These are phyloP conservation scores for Bombus consobrinus DNA, from an alignment of 1,140 invertebrate species.

Conservation along the genomic window DNA sequence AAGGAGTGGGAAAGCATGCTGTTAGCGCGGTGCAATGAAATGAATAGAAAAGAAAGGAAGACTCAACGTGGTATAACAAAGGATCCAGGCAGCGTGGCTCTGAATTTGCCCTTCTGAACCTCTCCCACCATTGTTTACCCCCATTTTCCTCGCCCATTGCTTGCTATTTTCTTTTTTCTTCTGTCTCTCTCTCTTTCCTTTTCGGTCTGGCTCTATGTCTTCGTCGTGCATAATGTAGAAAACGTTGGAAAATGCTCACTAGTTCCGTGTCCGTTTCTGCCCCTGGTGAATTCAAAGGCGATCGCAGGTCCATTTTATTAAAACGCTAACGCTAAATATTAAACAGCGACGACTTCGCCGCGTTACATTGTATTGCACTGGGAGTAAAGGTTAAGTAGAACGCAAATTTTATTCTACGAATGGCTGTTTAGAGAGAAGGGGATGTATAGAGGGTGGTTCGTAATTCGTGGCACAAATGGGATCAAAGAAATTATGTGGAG, in stretches of 20 bases:
- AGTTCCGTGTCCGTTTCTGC: constrained; percentile 3
- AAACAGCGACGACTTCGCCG: not conserved
- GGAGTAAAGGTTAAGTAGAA: not conserved
- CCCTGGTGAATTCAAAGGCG: constrained; percentile 31
- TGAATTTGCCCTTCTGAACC: constrained; percentile 46
- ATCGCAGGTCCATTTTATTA: constrained; percentile 30
- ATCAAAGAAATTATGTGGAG: too few relatives aligned
- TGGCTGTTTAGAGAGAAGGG: not conserved
- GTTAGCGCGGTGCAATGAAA: constrained; percentile 45
- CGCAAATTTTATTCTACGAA: not conserved
- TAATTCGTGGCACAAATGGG: too few relatives aligned
- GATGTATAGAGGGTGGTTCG: not conserved
- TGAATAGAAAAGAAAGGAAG: constrained; percentile 44
- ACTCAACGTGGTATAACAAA: constrained; percentile 60
- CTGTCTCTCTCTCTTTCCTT: not conserved
- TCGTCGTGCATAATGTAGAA: constrained; percentile 12
- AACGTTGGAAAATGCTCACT: constrained; percentile 43
- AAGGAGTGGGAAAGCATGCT: not conserved
- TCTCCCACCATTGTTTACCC: constrained; percentile 1
- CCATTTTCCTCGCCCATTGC: constrained; percentile 28
- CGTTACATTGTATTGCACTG: not conserved
- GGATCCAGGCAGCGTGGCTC: constrained; percentile 39
- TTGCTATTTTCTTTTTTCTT: constrained; percentile 22
- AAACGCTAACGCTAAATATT: constrained; percentile 7
- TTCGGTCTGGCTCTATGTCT: not conserved